phyloP scores from a whole-genome alignment of 2,888 invertebrate species.

The Apamea monoglypha region DNA sequence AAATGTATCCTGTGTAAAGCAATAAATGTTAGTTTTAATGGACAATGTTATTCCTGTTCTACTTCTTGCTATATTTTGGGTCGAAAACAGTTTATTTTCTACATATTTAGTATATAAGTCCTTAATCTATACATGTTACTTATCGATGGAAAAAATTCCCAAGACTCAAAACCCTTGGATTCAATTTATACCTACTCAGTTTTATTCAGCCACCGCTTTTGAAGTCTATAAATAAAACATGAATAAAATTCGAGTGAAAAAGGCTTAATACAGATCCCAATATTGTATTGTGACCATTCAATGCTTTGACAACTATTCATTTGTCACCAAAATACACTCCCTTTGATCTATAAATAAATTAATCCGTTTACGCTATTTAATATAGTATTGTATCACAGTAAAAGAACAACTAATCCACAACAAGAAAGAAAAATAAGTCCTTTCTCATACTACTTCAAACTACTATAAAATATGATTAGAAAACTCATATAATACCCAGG shows the following conservation, averaged over 20 bases:
- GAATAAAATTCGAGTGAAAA: background rate
- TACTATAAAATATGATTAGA: conserved; percentile 51
- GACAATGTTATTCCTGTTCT: background rate
- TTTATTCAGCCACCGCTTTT: background rate
- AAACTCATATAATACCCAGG: conserved; percentile 50
- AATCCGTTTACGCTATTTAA: background rate
- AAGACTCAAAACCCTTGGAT: background rate
- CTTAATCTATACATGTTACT: background rate
- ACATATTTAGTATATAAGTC: background rate
- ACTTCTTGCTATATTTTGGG: background rate
- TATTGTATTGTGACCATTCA: background rate
- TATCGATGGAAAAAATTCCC: background rate
- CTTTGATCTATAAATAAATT: background rate
- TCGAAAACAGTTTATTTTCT: background rate
- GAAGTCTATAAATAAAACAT: background rate
- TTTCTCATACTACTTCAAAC: conserved; percentile 7
- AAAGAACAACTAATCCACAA: background rate
- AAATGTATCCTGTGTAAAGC: background rate
- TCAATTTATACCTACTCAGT: background rate
- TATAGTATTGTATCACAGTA: background rate
- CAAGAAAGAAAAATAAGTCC: conserved; percentile 9
- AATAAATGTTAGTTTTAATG: background rate
- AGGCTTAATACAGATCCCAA: background rate
- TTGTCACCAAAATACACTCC: background rate
- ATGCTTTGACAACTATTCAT: conserved; percentile 12